Evolutionary conservation across 2,113 vertebrate genomes (phyloP).

Genomic region (Apistogramma diplotaenia): DNA sequence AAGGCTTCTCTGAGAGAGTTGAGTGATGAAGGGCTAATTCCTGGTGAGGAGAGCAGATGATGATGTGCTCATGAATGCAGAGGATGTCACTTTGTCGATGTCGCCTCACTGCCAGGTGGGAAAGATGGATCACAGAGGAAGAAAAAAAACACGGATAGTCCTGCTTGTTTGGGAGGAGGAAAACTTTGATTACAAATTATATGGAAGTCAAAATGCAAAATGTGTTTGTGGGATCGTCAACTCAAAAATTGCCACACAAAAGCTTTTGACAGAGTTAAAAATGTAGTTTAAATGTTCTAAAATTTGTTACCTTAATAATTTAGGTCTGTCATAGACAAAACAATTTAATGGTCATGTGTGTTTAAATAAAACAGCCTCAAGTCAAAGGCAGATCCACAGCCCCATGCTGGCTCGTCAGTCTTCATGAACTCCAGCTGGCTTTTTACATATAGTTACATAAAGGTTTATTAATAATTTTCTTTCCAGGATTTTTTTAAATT

Average conservation of each 20-base stretch:
- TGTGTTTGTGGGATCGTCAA: neutral
- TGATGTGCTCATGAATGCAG: conserved; percentile 57
- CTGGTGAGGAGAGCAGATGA: conserved; percentile 49
- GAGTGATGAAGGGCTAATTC: conserved; percentile 63
- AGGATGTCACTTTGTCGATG: conserved; percentile 40
- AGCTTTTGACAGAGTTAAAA: neutral
- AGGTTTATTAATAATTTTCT: neutral
- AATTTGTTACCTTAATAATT: neutral
- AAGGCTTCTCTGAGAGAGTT: conserved; percentile 7
- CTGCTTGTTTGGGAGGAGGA: conserved; percentile 19
- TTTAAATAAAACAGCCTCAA: neutral
- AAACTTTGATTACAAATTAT: conserved; percentile 23
- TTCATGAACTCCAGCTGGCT: too few relatives aligned
- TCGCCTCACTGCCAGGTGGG: conserved; percentile 29
- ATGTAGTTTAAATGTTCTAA: neutral
- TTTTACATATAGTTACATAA: neutral
- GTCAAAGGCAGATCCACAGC: neutral
- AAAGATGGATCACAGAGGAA: conserved; percentile 39
- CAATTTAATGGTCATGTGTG: neutral
- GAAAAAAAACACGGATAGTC: neutral
- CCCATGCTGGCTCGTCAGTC: too few relatives aligned
- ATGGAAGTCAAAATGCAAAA: neutral
- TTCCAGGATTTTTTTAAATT: neutral
- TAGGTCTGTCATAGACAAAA: neutral
- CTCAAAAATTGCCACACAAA: neutral